Conservation (phyloP, 2,888 invertebrate species). For the Thereva unica region DNA sequence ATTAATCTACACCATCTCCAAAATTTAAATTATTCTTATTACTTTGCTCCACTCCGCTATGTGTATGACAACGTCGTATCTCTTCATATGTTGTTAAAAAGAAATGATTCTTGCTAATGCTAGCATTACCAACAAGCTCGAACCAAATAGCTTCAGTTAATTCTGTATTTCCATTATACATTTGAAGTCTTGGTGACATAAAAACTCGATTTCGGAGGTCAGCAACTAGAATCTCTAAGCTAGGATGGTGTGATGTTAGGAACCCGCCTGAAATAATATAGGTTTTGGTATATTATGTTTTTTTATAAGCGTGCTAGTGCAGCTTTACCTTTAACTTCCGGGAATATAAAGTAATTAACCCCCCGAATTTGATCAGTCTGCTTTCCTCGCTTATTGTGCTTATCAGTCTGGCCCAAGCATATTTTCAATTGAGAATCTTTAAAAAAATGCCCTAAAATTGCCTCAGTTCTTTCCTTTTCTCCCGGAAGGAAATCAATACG, state of each 20-base stretch:
- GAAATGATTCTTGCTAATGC: conserved; percentile 49
- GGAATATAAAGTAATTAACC: conserved; percentile 48
- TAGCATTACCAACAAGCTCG: conserved; percentile 47
- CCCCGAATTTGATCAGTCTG: conserved; percentile 44
- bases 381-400: conserved; percentile 43
- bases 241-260: conserved; percentile 45
- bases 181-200: conserved; percentile 50
- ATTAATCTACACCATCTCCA: conserved; percentile 13
- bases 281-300: background rate
- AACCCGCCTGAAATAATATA: conserved; percentile 38
- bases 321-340: conserved; percentile 46
- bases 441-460: conserved; percentile 49
- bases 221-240: conserved; percentile 44
- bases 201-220: conserved; percentile 49
- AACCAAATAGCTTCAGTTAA: conserved; percentile 52
- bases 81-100: conserved; percentile 50
- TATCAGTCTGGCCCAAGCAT: conserved; percentile 47
- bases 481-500: conserved; percentile 71
- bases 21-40: conserved; percentile 7
- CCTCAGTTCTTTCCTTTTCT: conserved; percentile 48
- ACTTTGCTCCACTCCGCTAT: conserved; percentile 20
- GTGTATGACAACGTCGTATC: conserved; percentile 38
- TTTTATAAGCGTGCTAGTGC: background rate
- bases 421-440: conserved; percentile 49
- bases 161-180: conserved; percentile 46